Evolutionary conservation across 2,113 vertebrate genomes (phyloP), one percentile per base, ranked within the genome.

Genomic region (Mugil cephalus): DNA sequence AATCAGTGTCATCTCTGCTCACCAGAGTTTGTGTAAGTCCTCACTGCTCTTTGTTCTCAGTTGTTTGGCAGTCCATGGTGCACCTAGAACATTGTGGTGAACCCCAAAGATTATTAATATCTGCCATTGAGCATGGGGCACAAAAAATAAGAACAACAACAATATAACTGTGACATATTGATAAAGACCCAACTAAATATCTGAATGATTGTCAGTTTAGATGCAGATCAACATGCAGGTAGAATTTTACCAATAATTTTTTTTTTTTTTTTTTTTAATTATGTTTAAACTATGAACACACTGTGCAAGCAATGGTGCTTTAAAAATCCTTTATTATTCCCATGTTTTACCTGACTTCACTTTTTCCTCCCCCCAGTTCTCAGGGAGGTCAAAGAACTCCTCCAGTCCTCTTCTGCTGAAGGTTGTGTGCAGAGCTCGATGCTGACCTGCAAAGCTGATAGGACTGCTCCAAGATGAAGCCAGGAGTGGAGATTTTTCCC

Each of bases 1-100:
- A 10, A 42, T 5, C 10, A 14, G 13, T 2, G n/a, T 12, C 1
- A 51, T 45, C 8, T 24, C 0, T 10, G 34, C 84, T 90, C 88
- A 99, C 98, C 98, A 99, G 34, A 99, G 96, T 85, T 98, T 98
- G 91, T 99, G 98, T 63, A 99, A 91, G 77, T 99, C 98, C 91
- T 97, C 96, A 34, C 94, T 98, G 74, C 96, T 97, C 90, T 99
- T 99, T 36, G 93, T 89, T 83, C 98, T 94, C 39, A 99, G 91
- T 10, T 95, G 97, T 77, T 95, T 95, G 72, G 94, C 92, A 1
- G 96, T 95, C 98, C 98, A 99, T 0, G 96, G 91, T 79, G 96
- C 96, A 45, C 96, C 98, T 99, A 10, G 4, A 5, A 62, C 15
- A 12, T 50, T 30, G 24, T 30, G 24, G 24, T 30, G 24, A 30